Conservation (phyloP, 2,888 invertebrate genomes). For the Arctia plantaginis region DNA sequence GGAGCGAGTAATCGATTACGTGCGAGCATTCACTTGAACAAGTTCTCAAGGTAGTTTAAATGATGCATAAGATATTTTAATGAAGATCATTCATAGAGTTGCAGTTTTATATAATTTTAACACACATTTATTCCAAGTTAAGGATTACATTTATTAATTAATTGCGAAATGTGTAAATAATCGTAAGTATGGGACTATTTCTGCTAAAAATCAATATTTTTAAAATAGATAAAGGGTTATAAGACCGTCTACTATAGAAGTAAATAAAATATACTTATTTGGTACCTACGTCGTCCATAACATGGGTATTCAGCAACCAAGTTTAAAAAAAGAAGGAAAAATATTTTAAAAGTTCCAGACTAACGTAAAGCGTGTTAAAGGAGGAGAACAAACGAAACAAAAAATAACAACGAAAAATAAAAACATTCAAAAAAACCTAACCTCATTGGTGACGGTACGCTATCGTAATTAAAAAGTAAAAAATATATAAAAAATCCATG, state of each 20-base stretch:
- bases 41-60: slow-evolving; percentile 35
- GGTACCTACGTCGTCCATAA: background rate
- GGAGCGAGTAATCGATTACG: slow-evolving; percentile 41
- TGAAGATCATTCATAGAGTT: slow-evolving; percentile 37
- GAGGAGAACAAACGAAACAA: slow-evolving; percentile 27
- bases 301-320: slow-evolving; percentile 10
- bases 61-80: slow-evolving; percentile 50
- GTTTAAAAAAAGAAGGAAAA: slow-evolving; percentile 24
- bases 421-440: slow-evolving; percentile 46
- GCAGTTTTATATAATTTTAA: background rate
- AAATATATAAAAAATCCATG: slow-evolving; percentile 67
- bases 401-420: slow-evolving; percentile 37
- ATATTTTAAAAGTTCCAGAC: slow-evolving; percentile 14
- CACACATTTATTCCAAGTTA: background rate
- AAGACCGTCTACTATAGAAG: background rate
- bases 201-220: too few relatives aligned
- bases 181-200: background rate
- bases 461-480: slow-evolving; percentile 63
- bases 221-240: background rate
- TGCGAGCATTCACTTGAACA: slow-evolving; percentile 20
- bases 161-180: background rate
- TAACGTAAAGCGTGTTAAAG: slow-evolving; percentile 31
- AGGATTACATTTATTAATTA: background rate
- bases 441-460: slow-evolving; percentile 61
- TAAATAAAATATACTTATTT: background rate